These are phyloP conservation scores for Pseudochirops corinnae DNA, from an alignment of 2,797 vertebrate genomes.

Conservation along the genomic window DNA sequence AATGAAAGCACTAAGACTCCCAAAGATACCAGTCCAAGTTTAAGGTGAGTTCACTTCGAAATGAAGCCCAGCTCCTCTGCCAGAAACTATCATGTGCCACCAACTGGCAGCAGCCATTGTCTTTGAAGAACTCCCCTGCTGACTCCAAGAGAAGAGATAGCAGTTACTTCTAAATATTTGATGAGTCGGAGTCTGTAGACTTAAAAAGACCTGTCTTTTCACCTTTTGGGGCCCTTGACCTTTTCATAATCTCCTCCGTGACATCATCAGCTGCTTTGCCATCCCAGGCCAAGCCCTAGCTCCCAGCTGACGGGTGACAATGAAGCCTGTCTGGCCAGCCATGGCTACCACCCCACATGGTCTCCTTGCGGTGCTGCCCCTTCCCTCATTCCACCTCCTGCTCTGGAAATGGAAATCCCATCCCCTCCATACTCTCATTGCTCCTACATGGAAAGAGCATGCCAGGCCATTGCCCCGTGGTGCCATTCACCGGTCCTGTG, in stretches of 20 bases:
- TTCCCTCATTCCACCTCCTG: neutral
- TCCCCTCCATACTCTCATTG: neutral
- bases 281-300: neutral
- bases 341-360: neutral
- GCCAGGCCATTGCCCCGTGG: neutral
- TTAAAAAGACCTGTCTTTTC: conserved; percentile 32
- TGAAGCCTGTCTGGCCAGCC: neutral
- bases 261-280: neutral
- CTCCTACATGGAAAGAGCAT: neutral
- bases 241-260: neutral
- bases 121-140: conserved; percentile 30
- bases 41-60: neutral
- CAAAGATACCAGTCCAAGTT: neutral
- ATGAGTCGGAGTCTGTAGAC: conserved; percentile 3
- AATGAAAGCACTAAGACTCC: conserved; percentile 27
- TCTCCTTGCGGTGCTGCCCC: neutral
- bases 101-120: neutral
- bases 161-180: conserved; percentile 5
- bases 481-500: neutral
- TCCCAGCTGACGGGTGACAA: neutral
- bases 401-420: neutral
- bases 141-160: conserved; percentile 21
- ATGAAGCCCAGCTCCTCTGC: neutral
- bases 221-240: conserved; percentile 29
- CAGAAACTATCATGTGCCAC: neutral